A percentile compares a stretch with the other conserved stretches of the same genome.
These are phyloP conservation scores for Idaea straminata DNA, from an alignment of 2,888 invertebrate genomes.

Conservation along the genomic window DNA sequence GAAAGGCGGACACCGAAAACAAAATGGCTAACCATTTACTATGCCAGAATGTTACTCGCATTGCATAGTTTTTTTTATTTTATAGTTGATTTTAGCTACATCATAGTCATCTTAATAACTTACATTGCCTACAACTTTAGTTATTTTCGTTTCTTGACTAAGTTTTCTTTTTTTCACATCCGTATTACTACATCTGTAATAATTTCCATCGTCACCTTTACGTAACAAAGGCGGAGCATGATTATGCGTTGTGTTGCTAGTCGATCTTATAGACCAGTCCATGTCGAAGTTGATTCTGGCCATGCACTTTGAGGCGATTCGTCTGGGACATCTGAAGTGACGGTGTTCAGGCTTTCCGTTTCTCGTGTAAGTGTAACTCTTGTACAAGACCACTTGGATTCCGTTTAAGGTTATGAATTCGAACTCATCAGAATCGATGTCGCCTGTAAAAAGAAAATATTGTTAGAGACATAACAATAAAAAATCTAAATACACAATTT, in stretches of 20 bases:
- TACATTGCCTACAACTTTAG: neutral
- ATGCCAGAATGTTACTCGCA: too few relatives aligned
- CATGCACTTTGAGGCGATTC: conserved; percentile 20
- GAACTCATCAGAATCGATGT: conserved; percentile 13
- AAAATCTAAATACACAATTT: too few relatives aligned
- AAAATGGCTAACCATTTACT: too few relatives aligned
- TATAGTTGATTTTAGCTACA: too few relatives aligned
- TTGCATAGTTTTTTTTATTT: too few relatives aligned
- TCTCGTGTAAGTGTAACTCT: conserved; percentile 26
- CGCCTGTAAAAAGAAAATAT: neutral
- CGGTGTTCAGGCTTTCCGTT: conserved; percentile 9
- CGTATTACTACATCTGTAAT: neutral
- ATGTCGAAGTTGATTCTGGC: conserved; percentile 27
- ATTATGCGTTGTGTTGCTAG: conserved; percentile 12
- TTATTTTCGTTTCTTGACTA: neutral
- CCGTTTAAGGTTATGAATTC: conserved; percentile 21
- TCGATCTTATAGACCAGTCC: conserved; percentile 9
- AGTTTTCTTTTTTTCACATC: neutral
- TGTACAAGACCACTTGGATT: conserved; percentile 24
- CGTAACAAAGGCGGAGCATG: conserved; percentile 16
- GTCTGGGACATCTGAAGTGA: conserved; percentile 27
- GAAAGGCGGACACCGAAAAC: too few relatives aligned
- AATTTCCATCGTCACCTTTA: neutral
- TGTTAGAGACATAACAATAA: neutral
- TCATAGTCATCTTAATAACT: neutral